These are phyloP conservation scores for Pseudomyrmex pallidus DNA, from an alignment of 1,140 invertebrate species.

Conservation along the genomic window DNA sequence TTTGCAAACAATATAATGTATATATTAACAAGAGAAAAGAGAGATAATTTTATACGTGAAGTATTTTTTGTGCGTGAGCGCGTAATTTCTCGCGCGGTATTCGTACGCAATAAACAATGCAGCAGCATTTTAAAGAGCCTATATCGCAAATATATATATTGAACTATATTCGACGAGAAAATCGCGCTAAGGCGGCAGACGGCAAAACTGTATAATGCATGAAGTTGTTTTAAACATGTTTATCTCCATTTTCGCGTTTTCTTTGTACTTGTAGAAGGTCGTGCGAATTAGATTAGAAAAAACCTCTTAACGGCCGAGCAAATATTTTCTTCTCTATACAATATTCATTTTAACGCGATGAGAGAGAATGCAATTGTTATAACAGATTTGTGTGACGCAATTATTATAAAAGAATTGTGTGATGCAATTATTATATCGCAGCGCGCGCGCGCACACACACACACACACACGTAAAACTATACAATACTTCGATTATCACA, in stretches of 20 bases:
- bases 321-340: background rate
- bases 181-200: slow-evolving; percentile 7
- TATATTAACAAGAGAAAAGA: background rate
- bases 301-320: background rate
- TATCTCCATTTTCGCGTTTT: slow-evolving; percentile 24
- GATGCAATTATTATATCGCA: no score
- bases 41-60: no score
- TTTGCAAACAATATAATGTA: background rate
- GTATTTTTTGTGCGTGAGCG: background rate
- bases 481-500: no score
- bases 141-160: background rate
- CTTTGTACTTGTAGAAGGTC: slow-evolving; percentile 29
- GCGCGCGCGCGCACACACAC: no score
- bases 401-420: no score
- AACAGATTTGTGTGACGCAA: no score
- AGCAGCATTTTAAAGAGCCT: background rate
- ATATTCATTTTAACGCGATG: background rate
- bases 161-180: slow-evolving; percentile 1
- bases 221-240: slow-evolving; percentile 30
- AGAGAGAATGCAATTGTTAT: background rate
- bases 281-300: slow-evolving; percentile 7
- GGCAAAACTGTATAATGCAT: slow-evolving; percentile 35
- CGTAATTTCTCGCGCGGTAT: background rate
- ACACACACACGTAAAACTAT: no score
- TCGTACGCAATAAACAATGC: background rate